Evolutionary conservation across 2,797 vertebrate genomes (phyloP), one percentile per base, ranked within the genome.

Genomic region (Pristis pectinata): DNA sequence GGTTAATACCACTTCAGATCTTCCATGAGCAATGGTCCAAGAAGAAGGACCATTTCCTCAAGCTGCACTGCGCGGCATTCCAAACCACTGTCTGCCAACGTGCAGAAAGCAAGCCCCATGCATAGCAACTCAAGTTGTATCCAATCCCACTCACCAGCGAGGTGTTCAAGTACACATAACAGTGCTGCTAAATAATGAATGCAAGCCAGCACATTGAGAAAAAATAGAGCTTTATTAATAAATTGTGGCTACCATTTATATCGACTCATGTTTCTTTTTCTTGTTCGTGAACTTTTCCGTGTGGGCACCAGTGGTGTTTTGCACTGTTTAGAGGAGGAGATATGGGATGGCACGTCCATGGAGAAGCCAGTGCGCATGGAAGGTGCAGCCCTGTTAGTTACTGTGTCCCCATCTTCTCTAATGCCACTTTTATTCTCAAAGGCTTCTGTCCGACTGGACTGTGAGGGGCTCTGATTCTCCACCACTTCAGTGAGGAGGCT

Each of bases 401-500:
- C 80, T 53, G 44, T 0, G 49, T 56, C 34, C 24, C 9, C 49
- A 3, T 53, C 49, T 27, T 83, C 80, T 27, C 80, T 83, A 49
- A 83, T 49, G 24, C 13, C 44, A 53, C 2, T 49, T 53, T 41
- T 44, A 27, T 80, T 53, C 24, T 83, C 80, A 83, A 49, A 53
- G 80, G 44, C 10, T 30, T 85, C 82, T 11, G 82, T 85, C 49
- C 82, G 22, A 49, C 24, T 56, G 44, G 27, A 85, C 49, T 53
- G 82, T 15, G 82, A 2, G 9, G 82, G 34, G 9, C 24, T 56
- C 85, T 85, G 44, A 27, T 56, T 85, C 44, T 85, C 82, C 49
- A 85, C 82, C 24, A 85, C 49, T 34, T 85, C 82, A 53, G 82
- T 85, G 27, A 85, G 82, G 44, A 85, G 82, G 27, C 82, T 85